A percentile compares a stretch with the other conserved stretches of the same genome.
phyloP scores from a whole-genome alignment of 2,113 vertebrate genomes.

The Psophia crepitans region DNA sequence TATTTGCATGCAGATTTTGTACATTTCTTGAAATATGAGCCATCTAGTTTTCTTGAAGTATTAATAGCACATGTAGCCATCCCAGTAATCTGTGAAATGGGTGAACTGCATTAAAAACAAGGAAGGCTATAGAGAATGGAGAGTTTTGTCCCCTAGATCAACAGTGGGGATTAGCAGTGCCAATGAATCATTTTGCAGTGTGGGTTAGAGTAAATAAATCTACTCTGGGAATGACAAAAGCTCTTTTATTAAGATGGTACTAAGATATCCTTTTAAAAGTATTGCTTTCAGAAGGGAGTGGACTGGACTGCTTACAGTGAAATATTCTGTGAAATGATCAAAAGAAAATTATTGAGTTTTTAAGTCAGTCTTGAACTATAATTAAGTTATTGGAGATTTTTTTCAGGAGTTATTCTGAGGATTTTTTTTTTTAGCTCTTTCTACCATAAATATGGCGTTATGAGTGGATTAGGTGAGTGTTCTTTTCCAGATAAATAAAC shows the following conservation, averaged over 20 bases:
- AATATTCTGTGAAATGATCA: not conserved
- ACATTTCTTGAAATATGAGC: not conserved
- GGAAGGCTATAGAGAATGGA: not conserved
- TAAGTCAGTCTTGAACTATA: not conserved
- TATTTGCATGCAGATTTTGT: not conserved
- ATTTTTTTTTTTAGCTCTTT: not conserved
- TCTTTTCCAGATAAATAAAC: conserved; percentile 7
- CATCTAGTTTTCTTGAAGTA: not conserved
- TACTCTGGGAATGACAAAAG: not conserved
- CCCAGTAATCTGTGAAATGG: not conserved
- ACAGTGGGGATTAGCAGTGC: not conserved
- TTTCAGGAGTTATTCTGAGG: not conserved
- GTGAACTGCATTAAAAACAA: not conserved
- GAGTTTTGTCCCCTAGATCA: not conserved
- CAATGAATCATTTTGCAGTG: not conserved
- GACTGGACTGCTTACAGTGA: not conserved
- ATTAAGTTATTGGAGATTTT: not conserved
- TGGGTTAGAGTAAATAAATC: not conserved
- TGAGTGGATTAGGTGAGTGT: not conserved
- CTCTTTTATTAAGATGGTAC: not conserved
- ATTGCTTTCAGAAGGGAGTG: not conserved
- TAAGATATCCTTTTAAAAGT: not conserved
- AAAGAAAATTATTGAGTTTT: not conserved
- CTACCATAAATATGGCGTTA: not conserved
- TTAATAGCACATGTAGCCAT: not conserved